Base-by-base conservation (phyloP, 2,888 invertebrate genomes). In the Coelogynopora nodosa region DNA sequence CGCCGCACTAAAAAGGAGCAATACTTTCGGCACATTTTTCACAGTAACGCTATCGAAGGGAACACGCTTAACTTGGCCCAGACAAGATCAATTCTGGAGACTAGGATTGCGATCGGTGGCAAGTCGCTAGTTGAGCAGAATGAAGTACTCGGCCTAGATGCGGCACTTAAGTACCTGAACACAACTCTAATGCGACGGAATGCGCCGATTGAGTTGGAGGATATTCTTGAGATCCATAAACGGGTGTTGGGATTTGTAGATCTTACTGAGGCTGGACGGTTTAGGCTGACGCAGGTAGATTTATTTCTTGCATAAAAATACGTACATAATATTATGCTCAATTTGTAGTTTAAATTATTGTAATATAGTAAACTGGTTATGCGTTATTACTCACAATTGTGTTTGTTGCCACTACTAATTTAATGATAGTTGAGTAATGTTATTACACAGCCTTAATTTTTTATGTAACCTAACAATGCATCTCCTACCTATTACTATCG, bases 121-220 rank as follows among this genome's bases (percentile, higher is more conserved):
- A 98, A 98, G 92, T 97, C 97, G 90, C 94, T 98, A 84, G 94
- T 96, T 89, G 98, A 98, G 90, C 98, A 98, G 91, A 98, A 98
- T 93, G 98, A 98, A 93, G 96, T 98, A 89, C 92, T 98, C 30
- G 93, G 93, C 82, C 93, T 98, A 90, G 97, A 98, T 92, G 94
- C 96, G 28, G 98, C 98, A 0, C 95, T 98, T 94, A 96, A 96
- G 90, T 98, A 95, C 91, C 95, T 98, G 83, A 94, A 94, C 89
- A 92, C 91, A n/a, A 95, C 95, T 87, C 90, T 93, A 27, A 89
- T 93, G 0, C 90, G 91, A 49, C 94, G 95, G 90, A 93, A 96
- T 88, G 94, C 96, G 87, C 94, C 94, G 84, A 95, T 97, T 74
- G 94, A 94, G 0, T 93, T 96, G 87, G 94, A 95, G 67, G 97